Evolutionary conservation across 2,113 vertebrate genomes (phyloP), one percentile per base, ranked within the genome.

Genomic region (Calidris pygmaea): DNA sequence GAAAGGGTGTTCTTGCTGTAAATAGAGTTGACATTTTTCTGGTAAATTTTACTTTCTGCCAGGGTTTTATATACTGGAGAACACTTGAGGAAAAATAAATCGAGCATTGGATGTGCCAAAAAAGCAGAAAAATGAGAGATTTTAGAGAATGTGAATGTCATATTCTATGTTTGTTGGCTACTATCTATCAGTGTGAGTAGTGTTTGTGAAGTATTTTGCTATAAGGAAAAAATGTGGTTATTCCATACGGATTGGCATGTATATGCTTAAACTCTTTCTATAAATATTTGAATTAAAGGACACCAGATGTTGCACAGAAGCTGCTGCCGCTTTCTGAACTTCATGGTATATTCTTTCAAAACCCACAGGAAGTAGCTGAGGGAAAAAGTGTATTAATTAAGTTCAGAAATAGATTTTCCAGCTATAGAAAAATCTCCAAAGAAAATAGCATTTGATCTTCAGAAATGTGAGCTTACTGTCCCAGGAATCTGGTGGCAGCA

Each of bases 261-360:
- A 93, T 81, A 53, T 48, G 39, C 60, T 81, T 93, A 95, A 95
- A 63, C 39, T 7, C 12, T 27, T 97, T 96, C 75, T 95, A 90
- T 95, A 97, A 95, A 94, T 95, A 96, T 7, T 95, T 83, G 41
- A 96, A 90, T 88, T 96, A 94, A 96, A 93, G 85, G 72, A 93
- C 90, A 95, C 87, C 93, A 97, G 89, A 96, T 97, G 94, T 96
- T 96, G 94, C 75, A 96, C 95, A 96, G 95, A 95, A 97, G 95
- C 94, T 95, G 52, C 89, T 96, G 66, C 92, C 74, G 56, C 91
- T 90, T 95, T 95, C 77, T 94, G 60, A 95, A 92, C 59, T 94
- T 96, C 76, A 90, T 80, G 78, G 75, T 94, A 88, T 95, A 96
- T 91, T 93, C 91, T 96, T 95, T 96, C 65, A 96, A 96, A 97